A percentile compares a stretch with the other conserved stretches of the same genome.
Evolutionary conservation across 2,888 invertebrate species (phyloP).

Genomic region (Watsonalla cultraria): DNA sequence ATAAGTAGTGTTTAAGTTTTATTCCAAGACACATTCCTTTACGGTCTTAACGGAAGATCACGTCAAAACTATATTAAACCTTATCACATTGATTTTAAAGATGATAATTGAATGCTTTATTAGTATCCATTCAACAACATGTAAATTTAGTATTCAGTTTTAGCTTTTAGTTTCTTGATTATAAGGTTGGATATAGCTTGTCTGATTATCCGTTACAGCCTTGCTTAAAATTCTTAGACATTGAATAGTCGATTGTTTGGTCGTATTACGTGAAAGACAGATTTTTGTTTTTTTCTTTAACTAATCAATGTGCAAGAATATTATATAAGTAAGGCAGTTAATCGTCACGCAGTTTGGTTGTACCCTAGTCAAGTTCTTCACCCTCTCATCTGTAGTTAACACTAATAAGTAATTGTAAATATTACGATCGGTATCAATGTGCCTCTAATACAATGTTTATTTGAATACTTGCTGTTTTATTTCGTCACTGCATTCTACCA

Average conservation of each 20-base stretch:
- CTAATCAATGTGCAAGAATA: background rate
- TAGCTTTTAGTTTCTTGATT: no score
- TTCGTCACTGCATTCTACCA: no score
- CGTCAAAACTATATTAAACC: slow-evolving; percentile 15
- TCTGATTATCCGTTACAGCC: no score
- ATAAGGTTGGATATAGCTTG: no score
- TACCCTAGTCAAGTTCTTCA: slow-evolving; percentile 60
- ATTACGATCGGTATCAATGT: slow-evolving; percentile 60
- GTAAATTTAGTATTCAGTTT: no score
- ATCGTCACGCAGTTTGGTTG: slow-evolving; percentile 23
- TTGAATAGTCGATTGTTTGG: no score
- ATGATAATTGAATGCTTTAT: background rate
- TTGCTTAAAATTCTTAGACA: no score
- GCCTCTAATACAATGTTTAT: slow-evolving; percentile 70
- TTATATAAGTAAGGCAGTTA: background rate
- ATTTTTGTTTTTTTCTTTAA: no score
- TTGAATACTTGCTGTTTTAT: slow-evolving; percentile 28
- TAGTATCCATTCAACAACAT: background rate
- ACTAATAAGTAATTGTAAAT: slow-evolving; percentile 46
- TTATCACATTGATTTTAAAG: background rate
- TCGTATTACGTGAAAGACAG: no score
- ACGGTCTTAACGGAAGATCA: slow-evolving; percentile 2
- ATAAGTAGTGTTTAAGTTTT: slow-evolving; percentile 1
- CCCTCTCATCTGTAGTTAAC: slow-evolving; percentile 38
- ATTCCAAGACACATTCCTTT: slow-evolving; percentile 14